phyloP scores from a whole-genome alignment of 2,113 vertebrate genomes.

The Mystacornis crossleyi region DNA sequence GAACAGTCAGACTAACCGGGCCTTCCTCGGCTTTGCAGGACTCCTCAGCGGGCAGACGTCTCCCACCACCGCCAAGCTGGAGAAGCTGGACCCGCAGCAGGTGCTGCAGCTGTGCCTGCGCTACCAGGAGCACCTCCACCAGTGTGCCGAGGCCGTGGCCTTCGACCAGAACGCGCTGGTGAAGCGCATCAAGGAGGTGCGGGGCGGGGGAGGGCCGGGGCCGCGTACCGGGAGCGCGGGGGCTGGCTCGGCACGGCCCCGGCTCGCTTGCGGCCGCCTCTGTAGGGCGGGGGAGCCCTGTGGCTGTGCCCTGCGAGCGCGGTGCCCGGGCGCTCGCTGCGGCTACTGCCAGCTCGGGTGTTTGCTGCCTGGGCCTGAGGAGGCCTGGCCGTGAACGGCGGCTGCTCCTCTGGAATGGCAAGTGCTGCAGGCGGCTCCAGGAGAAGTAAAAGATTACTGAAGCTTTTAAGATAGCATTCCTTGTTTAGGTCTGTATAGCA shows the following conservation, averaged over 20 bases:
- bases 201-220: not conserved
- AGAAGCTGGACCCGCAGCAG: conserved; percentile 90
- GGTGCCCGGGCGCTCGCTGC: fast-evolving
- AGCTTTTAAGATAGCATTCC: not conserved
- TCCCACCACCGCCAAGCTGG: conserved; percentile 85
- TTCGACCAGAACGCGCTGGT: conserved; percentile 98
- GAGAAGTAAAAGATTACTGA: not conserved
- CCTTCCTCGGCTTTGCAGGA: conserved; percentile 68
- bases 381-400: fast-evolving
- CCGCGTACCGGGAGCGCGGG: fast-evolving
- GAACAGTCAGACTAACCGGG: not conserved
- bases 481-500: not conserved
- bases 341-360: not conserved
- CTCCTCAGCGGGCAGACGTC: conserved; percentile 93
- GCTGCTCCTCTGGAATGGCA: not conserved
- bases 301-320: fast-evolving
- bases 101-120: conserved; percentile 93
- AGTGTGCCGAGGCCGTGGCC: conserved; percentile 94
- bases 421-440: not conserved
- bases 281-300: not conserved
- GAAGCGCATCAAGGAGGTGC: conserved; percentile 97
- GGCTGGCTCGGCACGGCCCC: fast-evolving
- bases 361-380: not conserved
- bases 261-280: not conserved
- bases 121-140: conserved; percentile 95